Conservation (phyloP, 2,888 invertebrate species). For the Netelia inedita region DNA sequence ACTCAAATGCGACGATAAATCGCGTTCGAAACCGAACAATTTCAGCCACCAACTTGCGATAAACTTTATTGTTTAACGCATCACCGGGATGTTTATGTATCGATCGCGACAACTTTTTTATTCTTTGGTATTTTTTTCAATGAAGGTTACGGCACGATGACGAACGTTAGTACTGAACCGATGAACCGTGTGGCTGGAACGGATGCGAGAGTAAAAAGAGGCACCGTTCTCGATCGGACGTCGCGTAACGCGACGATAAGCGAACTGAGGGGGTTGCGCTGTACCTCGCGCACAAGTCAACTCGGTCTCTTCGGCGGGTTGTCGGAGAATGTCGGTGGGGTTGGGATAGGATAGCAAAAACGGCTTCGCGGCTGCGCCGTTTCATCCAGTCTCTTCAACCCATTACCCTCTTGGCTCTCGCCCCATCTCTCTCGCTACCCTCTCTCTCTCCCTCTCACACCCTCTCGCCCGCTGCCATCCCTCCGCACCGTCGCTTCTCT, state of each 20-base stretch:
- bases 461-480: conserved; percentile 23
- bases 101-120: background rate
- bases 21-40: no score
- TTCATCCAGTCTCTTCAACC: conserved; percentile 76
- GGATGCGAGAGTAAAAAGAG: conserved; percentile 24
- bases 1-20: background rate
- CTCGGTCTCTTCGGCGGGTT: conserved; percentile 72
- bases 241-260: conserved; percentile 65
- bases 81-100: no score
- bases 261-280: conserved; percentile 65
- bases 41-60: no score
- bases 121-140: background rate
- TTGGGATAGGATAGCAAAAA: conserved; percentile 71
- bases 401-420: conserved; percentile 71
- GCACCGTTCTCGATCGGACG: conserved; percentile 43
- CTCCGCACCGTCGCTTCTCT: conserved; percentile 37
- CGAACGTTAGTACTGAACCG: background rate
- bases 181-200: background rate
- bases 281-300: conserved; percentile 76
- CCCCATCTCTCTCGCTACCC: conserved; percentile 19
- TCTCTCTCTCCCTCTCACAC: conserved; percentile 18
- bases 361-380: conserved; percentile 81
- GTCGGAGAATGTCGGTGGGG: conserved; percentile 67
- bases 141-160: background rate
- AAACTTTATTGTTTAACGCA: no score